Base-by-base conservation (phyloP, 2,113 vertebrate species). In the Ailurus styani region DNA sequence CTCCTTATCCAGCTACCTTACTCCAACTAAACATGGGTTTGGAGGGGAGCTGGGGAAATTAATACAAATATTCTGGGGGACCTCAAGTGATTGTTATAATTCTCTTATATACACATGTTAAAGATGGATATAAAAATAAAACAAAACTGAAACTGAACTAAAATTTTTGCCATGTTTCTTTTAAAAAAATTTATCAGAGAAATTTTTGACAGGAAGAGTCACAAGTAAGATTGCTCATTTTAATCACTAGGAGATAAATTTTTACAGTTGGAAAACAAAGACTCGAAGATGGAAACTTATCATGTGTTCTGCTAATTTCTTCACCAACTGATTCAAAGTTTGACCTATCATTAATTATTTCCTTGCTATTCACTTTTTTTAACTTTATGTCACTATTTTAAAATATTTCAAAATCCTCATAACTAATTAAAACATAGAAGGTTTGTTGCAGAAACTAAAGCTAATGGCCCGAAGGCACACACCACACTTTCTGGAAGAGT, bases 401-500 rank as follows among this genome's bases (percentile, higher is more conserved):
- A 98, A 92, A 27, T 94, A 52, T 78, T 95, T 94, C 42, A 79
- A 68, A 87, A 73, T 84, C 15, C 68, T 82, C 54, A 42, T 27
- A 64, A 92, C 95, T 94, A 97, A 97, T 96, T 97, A 95, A 95
- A 97, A 92, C 0, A 31, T 27, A 37, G 55, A 84, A 57, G 29
- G 25, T 47, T 90, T 92, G 47, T 82, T 73, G 66, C 73, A 0
- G 31, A 60, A 40, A 54, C 54, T 7, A 40, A 75, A 96, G 68
- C 60, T 90, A 62, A 79, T 87, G 84, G 85, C 52, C 68, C 3
- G 0, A 42, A 77, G 25, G 6, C 21, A 50, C 0, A 86, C 27
- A 40, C 17, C 23, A 79, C 14, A 11, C 42, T 89, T 45, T 95
- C 52, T 40, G 21, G 40, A 91, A 66, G 15, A 37, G 40, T 34